Base-by-base conservation (phyloP, 2,888 invertebrate genomes). In the Tribolium freemani region DNA sequence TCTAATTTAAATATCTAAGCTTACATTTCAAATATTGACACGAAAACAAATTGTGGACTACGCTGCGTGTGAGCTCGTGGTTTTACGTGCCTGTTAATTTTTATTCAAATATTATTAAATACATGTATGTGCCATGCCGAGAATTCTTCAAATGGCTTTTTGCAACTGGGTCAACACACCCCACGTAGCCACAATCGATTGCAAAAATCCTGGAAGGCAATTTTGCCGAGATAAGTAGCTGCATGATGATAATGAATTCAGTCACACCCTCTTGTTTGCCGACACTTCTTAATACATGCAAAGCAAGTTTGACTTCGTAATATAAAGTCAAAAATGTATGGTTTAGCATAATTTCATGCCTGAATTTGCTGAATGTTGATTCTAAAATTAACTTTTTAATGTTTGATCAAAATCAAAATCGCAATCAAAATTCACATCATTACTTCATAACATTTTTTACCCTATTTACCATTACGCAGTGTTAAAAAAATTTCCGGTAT, bases 11-110 rank as follows among this genome's bases (percentile, higher is more conserved):
- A 58, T 58, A 20, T 58, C 31, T 56, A 38, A 38, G 13, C 26
- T 56, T 53, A 20, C 53, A 53, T 53, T 53, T 20, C n/a, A 53
- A 38, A 20, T 20, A 53, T 53, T 20, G 38, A 56, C 56, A 38
- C 5, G 31, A 56, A 56, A 38, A 56, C 10, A 38, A 31, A 38
- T 26, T 38, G 30, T 56, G 30, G 31, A 11, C 9, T n/a, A 6
- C 1, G 38, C 31, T 38, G 56, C 56, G 31, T 11, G 56, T 5
- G 13, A 21, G 31, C n/a, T 2, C 11, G 11, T 31, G 10, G 31
- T 13, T 56, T 31, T 38, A 38, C 13, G 38, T 38, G 38, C 8
- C 8, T 38, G 38, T 38, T 38, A 38, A 38, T 38, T 38, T 38
- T 38, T 38, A 38, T 38, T 38, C 38, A 38, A 38, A 38, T 38